Conservation (phyloP, 1,140 invertebrate genomes). For the Anoplolepis gracilipes region DNA sequence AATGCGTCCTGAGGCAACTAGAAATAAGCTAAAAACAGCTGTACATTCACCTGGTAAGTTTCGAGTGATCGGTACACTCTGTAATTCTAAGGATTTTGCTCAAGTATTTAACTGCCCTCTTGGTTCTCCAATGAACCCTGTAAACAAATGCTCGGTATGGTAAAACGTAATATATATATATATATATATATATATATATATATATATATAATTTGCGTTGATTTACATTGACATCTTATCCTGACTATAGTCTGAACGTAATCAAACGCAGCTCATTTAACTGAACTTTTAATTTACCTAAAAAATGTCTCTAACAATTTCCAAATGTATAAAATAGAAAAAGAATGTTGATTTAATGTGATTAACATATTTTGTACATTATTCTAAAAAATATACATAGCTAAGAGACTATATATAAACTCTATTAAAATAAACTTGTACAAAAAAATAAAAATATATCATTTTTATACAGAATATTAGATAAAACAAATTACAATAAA, state of each 20-base stretch:
- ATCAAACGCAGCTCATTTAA: neutral
- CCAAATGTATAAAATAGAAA: slow-evolving; percentile 12
- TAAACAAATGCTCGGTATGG: slow-evolving; percentile 94
- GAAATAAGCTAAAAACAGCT: slow-evolving; percentile 92
- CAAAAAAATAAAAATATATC: too few species aligned
- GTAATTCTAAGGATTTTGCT: slow-evolving; percentile 93
- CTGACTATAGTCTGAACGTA: neutral
- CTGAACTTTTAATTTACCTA: neutral
- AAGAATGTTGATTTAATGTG: neutral
- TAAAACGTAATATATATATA: slow-evolving; percentile 82
- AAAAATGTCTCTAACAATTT: neutral
- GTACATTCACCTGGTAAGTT: slow-evolving; percentile 94
- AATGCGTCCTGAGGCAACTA: slow-evolving; percentile 93
- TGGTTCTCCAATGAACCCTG: slow-evolving; percentile 92
- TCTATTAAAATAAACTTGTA: too few species aligned
- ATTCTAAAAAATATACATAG: neutral
- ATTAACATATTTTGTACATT: neutral
- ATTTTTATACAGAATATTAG: neutral
- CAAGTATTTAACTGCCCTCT: slow-evolving; percentile 89
- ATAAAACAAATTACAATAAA: neutral
- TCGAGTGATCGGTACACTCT: slow-evolving; percentile 92
- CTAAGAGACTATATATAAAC: too few species aligned
- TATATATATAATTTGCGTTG: neutral
- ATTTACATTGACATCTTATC: neutral
- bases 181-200: neutral